Evolutionary conservation across 2,797 vertebrate genomes (phyloP).

Genomic region (Pseudochirops corinnae): DNA sequence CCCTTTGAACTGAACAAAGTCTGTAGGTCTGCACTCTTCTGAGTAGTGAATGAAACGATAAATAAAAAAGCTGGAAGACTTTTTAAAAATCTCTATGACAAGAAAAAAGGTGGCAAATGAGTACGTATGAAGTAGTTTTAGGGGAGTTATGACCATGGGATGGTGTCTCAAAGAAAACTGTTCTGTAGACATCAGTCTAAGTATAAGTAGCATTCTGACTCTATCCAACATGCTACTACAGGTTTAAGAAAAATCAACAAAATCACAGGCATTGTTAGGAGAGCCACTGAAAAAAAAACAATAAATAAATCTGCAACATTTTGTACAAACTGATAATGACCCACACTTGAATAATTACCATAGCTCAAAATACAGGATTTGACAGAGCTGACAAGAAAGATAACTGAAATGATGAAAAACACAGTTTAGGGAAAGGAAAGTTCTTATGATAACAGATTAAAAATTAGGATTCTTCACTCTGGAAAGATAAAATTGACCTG

Average conservation of each 20-base stretch:
- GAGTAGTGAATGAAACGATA: background rate
- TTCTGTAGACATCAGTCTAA: background rate
- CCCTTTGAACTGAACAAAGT: background rate
- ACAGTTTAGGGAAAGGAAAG: slow-evolving; percentile 7
- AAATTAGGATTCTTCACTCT: background rate
- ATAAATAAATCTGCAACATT: background rate
- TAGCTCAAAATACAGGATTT: background rate
- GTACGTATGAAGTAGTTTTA: background rate
- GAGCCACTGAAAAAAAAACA: background rate
- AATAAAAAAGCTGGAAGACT: background rate
- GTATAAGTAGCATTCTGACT: background rate
- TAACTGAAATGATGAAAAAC: background rate
- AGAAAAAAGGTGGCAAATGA: background rate
- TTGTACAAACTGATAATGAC: background rate
- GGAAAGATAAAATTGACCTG: background rate
- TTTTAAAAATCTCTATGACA: background rate
- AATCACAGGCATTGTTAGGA: background rate
- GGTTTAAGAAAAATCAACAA: background rate
- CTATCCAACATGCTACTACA: background rate
- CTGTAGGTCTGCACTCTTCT: background rate
- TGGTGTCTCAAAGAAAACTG: background rate
- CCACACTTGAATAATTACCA: background rate
- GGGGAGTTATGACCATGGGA: background rate
- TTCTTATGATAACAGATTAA: background rate
- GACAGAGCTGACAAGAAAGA: background rate